These are phyloP conservation scores for Paguma larvata DNA, from an alignment of 2,797 vertebrate genomes.

Conservation along the genomic window DNA sequence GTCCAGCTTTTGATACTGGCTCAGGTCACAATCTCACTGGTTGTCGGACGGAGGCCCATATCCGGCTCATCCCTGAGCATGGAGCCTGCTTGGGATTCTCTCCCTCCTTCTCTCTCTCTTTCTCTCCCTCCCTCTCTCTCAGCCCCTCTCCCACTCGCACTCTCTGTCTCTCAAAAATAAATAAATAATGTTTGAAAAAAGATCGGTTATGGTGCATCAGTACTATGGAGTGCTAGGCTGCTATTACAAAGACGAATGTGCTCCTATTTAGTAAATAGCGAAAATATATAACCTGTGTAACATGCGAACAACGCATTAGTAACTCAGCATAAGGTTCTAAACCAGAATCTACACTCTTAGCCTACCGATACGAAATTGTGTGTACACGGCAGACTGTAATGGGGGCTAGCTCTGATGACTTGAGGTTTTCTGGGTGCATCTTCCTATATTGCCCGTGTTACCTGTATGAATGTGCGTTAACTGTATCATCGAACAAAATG, in stretches of 20 bases:
- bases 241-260: not conserved
- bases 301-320: not conserved
- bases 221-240: not conserved
- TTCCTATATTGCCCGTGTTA: not conserved
- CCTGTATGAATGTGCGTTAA: not conserved
- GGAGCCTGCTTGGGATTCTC: too few species aligned
- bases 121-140: too few species aligned
- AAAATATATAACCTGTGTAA: not conserved
- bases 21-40: too few species aligned
- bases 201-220: not conserved
- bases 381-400: not conserved
- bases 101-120: too few species aligned
- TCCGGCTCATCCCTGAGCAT: too few species aligned
- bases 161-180: too few species aligned
- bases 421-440: not conserved
- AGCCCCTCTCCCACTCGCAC: too few species aligned
- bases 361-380: not conserved
- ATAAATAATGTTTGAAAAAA: not conserved
- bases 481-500: not conserved
- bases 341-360: not conserved
- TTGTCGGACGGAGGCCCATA: too few species aligned
- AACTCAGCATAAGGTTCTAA: not conserved
- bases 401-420: not conserved
- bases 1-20: too few species aligned
- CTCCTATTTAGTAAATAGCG: not conserved